Evolutionary conservation across 2,113 vertebrate species (phyloP).

Genomic region (Corythornis vintsioides): DNA sequence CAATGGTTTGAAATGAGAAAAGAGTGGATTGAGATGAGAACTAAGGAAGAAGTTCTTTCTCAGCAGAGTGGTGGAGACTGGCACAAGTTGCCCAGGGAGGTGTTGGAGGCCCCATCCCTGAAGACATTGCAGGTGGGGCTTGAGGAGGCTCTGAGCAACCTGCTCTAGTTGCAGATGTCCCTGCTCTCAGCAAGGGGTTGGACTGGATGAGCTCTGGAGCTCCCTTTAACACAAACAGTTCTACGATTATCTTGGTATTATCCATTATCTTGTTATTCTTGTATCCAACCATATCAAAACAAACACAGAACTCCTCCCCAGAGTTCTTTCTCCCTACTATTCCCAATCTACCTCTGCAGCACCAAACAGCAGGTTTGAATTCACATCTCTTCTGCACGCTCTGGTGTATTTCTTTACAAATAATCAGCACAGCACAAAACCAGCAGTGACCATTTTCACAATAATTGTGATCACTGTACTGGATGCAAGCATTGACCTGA

Average conservation of each 20-base stretch:
- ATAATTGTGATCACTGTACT: neutral
- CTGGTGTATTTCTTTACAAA: neutral
- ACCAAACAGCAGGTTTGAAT: neutral
- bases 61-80: too few relatives aligned
- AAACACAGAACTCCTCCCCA: fast-evolving
- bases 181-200: too few relatives aligned
- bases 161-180: too few relatives aligned
- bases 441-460: neutral
- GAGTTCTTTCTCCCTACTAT: neutral
- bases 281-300: neutral
- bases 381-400: neutral
- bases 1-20: too few relatives aligned
- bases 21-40: too few relatives aligned
- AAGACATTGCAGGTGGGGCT: too few relatives aligned
- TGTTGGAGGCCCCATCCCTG: too few relatives aligned
- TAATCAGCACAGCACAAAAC: neutral
- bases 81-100: too few relatives aligned
- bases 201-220: too few relatives aligned
- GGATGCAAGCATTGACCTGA: neutral
- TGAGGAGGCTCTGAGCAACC: too few relatives aligned
- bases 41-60: too few relatives aligned
- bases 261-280: neutral
- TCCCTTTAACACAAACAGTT: too few relatives aligned
- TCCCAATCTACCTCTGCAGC: neutral
- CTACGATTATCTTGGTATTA: neutral